Evolutionary conservation across 2,797 vertebrate genomes (phyloP).

Genomic region (Columba guinea): DNA sequence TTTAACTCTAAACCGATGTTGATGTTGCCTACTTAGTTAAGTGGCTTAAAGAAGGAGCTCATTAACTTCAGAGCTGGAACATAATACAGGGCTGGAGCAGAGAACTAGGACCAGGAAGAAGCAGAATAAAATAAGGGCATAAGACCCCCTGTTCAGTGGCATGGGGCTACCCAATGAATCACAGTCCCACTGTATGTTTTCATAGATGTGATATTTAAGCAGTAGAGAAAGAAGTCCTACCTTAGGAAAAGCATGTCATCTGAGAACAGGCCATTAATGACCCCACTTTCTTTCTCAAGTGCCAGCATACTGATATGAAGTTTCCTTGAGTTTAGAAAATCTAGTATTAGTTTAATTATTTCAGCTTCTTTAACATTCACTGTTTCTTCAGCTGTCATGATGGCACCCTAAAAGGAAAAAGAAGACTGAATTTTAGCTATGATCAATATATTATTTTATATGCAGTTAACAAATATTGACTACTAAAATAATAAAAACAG

Average conservation of each 20-base stretch:
- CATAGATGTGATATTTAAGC: not conserved
- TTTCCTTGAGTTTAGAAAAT: conserved; percentile 94
- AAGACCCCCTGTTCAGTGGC: not conserved
- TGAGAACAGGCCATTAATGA: conserved; percentile 97
- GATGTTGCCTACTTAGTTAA: not conserved
- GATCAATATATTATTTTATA: not conserved
- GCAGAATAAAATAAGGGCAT: not conserved
- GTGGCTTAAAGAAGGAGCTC: not conserved
- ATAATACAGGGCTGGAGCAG: not conserved
- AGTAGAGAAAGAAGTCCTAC: conserved; percentile 68
- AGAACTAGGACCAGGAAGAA: not conserved
- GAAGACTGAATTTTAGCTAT: not conserved
- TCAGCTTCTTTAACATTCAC: conserved; percentile 96
- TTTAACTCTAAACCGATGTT: not conserved
- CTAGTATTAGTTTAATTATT: conserved; percentile 94
- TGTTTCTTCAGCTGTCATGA: conserved; percentile 95
- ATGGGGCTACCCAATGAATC: not conserved
- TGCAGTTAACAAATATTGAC: not conserved
- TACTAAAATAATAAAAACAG: not conserved
- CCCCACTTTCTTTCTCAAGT: conserved; percentile 94
- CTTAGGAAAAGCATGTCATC: conserved; percentile 99
- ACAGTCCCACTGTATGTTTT: not conserved
- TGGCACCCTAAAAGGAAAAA: conserved; percentile 76
- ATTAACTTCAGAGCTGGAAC: not conserved
- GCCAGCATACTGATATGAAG: conserved; percentile 98